Conservation (phyloP, 2,888 invertebrate genomes). For the Sarcophaga carnaria region DNA sequence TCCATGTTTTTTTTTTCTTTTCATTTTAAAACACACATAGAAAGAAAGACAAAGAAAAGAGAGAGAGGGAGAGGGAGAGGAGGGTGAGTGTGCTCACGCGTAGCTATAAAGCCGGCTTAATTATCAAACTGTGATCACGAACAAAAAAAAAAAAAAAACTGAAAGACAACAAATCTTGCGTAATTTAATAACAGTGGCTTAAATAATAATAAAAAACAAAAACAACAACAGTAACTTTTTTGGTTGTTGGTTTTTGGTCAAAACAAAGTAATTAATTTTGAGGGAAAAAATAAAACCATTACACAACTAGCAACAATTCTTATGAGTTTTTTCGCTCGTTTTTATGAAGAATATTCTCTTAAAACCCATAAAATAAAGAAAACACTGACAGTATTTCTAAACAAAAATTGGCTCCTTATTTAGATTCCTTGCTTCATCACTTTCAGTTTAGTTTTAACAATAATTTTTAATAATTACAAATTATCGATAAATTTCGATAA, state of each 20-base stretch:
- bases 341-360: no score
- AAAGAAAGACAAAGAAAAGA: background rate
- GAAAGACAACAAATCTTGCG: background rate
- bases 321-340: conserved; percentile 4
- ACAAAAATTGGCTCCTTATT: background rate
- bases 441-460: no score
- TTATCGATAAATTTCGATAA: no score
- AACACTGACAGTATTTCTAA: background rate
- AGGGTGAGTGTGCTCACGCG: background rate
- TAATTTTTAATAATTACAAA: no score
- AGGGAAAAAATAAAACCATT: background rate
- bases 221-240: background rate
- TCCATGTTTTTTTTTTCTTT: no score
- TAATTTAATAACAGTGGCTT: conserved; percentile 5
- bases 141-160: background rate
- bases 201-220: background rate
- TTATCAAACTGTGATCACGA: background rate
- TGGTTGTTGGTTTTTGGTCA: background rate
- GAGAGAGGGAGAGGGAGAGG: background rate
- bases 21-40: no score
- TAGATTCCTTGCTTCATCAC: no score
- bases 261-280: conserved; percentile 19
- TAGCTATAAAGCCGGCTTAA: background rate
- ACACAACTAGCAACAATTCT: background rate
- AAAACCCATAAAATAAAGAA: background rate